Evolutionary conservation across 2,797 vertebrate species (phyloP).

Genomic region (Callimico goeldii): DNA sequence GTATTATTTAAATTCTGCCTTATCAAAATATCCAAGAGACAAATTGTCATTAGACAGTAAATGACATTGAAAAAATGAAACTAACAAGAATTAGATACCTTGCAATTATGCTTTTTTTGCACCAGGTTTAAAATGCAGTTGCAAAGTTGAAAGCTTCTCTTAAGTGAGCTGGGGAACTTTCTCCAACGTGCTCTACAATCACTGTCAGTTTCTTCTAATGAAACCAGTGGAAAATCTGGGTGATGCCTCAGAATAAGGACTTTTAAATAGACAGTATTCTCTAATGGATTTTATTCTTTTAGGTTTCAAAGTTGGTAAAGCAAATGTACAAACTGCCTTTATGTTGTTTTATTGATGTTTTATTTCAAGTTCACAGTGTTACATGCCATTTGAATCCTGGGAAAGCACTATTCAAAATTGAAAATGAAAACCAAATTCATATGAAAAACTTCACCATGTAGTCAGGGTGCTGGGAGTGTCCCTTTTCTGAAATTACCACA

Average conservation of each 20-base stretch:
- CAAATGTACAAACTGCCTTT: background rate
- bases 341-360: background rate
- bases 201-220: background rate
- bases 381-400: background rate
- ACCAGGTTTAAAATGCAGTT: background rate
- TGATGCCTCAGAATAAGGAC: background rate
- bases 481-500: background rate
- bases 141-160: background rate
- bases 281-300: background rate
- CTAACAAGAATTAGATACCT: background rate
- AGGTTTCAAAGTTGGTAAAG: background rate
- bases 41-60: background rate
- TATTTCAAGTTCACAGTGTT: background rate
- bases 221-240: background rate
- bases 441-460: background rate
- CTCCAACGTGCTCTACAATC: background rate
- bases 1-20: slow-evolving; percentile 42
- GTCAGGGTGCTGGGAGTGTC: background rate
- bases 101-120: background rate
- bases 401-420: background rate
- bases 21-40: background rate
- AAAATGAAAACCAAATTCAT: slow-evolving; percentile 27
- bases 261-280: background rate
- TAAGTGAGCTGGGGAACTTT: background rate
- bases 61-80: background rate